Base-by-base conservation (phyloP, 1,140 invertebrate genomes). In the Bombus cullumanus region DNA sequence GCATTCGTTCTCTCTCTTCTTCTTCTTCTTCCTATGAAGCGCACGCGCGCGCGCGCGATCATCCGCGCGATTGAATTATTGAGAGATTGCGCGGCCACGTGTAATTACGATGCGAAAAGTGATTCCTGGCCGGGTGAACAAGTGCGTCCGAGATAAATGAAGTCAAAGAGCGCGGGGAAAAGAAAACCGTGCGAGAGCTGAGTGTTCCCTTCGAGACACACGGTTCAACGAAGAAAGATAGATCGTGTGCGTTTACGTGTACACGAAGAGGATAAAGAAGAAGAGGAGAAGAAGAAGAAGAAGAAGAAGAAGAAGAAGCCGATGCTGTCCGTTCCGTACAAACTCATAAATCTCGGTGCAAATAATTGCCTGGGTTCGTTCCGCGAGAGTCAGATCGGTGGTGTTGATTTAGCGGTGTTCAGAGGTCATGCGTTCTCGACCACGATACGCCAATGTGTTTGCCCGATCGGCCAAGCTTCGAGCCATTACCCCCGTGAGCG, bases 291-390 rank as follows among this genome's bases (percentile, higher is more conserved):
- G 34, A 28, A 37, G 69, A n/a, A 41, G 69, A 31, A 22, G 73
- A 74, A 12, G 57, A 71, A 41, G 53, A 62, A 57, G 57, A 82
- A 69, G 88, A 86, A 90, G 89, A 68, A 89, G 88, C 86, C 81
- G 81, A 79, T 86, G 86, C 86, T 92, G 85, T 91, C 90, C 80
- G 86, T 90, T 89, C 87, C 76, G 86, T 89, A 92, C 92, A 94
- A 94, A 94, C 93, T 94, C 94, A 94, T 94, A 94, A 94, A 94
- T 94, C 93, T 93, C 92, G 92, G 91, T 90, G 94, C 92, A 94
- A 94, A 94, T 94, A 94, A 94, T 94, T 94, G 92, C 93, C 91
- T 88, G 91, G 90, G 90, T 92, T 85, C 83, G 88, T 90, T 90
- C 76, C 74, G 87, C 34, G 64, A 85, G 69, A 92, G 90, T 90